Base-by-base conservation (phyloP, 1,140 invertebrate species). In the Bombus soroeensis region DNA sequence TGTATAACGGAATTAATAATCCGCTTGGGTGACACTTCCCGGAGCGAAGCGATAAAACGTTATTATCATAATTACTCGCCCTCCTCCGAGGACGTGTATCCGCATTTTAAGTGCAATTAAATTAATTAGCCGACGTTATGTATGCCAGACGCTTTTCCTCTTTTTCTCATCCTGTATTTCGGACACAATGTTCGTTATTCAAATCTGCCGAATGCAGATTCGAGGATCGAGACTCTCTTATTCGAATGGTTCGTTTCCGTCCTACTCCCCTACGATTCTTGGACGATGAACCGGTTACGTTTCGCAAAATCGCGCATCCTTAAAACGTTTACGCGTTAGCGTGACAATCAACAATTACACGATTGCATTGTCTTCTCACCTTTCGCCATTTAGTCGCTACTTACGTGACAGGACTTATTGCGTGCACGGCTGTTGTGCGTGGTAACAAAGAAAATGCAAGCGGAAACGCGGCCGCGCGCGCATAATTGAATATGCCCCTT, bases 381-480 rank as follows among this genome's bases (percentile, higher is more conserved):
- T 85, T 34, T 73, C 25, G 57, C 41, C 70, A 53, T 73, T 66
- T 59, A n/a, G 39, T 53, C 53, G 68, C 64, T 85, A 57, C 70
- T 85, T 80, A 85, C 83, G 83, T 74, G 83, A 85, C 76, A 73
- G 77, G 83, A 85, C 70, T 85, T 12, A 28, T 79, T 15, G 83
- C 83, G 53, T 47, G 66, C 59, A 18, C n/a, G 83, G 25, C 13
- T 8, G 47, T 53, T 8, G 47, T 2, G 47, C 47, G 47, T 22
- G 47, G 47, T 53, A 53, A 85, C 76, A 85, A 80, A 79, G 83
- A 80, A 62, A 73, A 80, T 41, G 70, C 83, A 80, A 80, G 28
- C 76, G 83, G 83, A 85, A 85, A 85, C 62, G 12, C 47, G 34
- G 68, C 79, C 73, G 73, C 62, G 81, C 32, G 74, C 37, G 64